These are phyloP conservation scores for Chaitophorus viminalis DNA, from an alignment of 2,888 invertebrate species.

Conservation along the genomic window DNA sequence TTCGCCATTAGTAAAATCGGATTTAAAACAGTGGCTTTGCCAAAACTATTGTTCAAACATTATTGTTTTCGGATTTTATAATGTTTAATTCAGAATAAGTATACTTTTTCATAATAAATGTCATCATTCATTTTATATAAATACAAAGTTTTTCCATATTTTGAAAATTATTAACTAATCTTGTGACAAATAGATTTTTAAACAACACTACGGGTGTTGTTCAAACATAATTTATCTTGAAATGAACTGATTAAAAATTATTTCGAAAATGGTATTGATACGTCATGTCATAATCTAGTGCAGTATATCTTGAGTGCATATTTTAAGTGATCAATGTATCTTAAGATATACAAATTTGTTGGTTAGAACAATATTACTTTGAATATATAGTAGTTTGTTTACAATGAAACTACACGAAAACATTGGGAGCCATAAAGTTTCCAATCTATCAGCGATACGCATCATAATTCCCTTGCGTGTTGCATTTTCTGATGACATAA, in stretches of 20 bases:
- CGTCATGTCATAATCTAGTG: too few relatives aligned
- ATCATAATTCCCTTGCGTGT: conserved; percentile 2
- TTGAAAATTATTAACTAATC: not conserved
- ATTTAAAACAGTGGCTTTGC: conserved; percentile 26
- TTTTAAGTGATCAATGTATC: too few relatives aligned
- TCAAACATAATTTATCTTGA: too few relatives aligned
- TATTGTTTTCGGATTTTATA: not conserved
- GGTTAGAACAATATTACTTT: too few relatives aligned
- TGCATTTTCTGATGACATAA: conserved; percentile 23
- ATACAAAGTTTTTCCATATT: not conserved
- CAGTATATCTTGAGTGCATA: too few relatives aligned
- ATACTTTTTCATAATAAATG: not conserved
- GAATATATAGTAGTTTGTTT: too few relatives aligned
- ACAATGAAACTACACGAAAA: too few relatives aligned
- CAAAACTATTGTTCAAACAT: conserved; percentile 10
- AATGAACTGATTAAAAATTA: too few relatives aligned
- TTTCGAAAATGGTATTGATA: too few relatives aligned
- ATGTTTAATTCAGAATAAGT: not conserved
- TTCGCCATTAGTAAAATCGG: conserved; percentile 30
- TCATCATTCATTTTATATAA: not conserved
- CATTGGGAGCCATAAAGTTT: too few relatives aligned
- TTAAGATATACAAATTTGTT: too few relatives aligned
- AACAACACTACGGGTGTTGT: not conserved
- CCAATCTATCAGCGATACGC: not conserved
- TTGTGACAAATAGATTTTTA: not conserved